Evolutionary conservation across 1,140 invertebrate species (phyloP), one percentile per base, ranked within the genome.

Genomic region (Atta cephalotes): DNA sequence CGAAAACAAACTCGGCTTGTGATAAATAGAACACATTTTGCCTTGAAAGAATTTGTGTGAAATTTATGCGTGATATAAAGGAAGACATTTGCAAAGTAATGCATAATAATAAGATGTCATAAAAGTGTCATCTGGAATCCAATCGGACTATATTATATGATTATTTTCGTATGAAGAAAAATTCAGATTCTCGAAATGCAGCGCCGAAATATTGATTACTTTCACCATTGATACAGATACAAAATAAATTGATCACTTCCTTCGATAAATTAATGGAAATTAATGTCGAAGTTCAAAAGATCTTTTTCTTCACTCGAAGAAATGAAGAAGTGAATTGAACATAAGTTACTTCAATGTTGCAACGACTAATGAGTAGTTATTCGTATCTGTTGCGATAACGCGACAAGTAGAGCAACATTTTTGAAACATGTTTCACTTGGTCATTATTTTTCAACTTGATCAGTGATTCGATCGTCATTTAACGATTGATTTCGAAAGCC

Each of bases 351-450:
- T 72, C 35, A 4, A 39, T 21, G 9, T 28, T 65, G 14, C 28
- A 7, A 63, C 39, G 39, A 51, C 10, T 18, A 65, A 51, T 35
- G 51, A 60, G 21, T 18, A 35, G 16, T 35, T 70, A 14, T 45
- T 81, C 10, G 16, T 9, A 53, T 28, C 3, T 9, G 31, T 16
- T 31, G 3, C 35, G 35, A 58, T 70, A 81, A 66, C 16, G n/a
- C n/a, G 56, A 21, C 14, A 65, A 81, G 14, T 9, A 12, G 21
- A n/a, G 39, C 10, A 45, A n/a, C 51, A 18, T 70, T 28, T 70
- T 14, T 63, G 49, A 70, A 53, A 82, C 53, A 82, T 51, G 53
- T 49, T 53, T 79, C 12, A 28, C 28, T 66, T 51, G 45, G 21
- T 45, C 45, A 62, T 51, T 66, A 45, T 45, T 45, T 10, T 45